Conservation (phyloP, 2,113 vertebrate genomes). For the Indicator maculatus region DNA sequence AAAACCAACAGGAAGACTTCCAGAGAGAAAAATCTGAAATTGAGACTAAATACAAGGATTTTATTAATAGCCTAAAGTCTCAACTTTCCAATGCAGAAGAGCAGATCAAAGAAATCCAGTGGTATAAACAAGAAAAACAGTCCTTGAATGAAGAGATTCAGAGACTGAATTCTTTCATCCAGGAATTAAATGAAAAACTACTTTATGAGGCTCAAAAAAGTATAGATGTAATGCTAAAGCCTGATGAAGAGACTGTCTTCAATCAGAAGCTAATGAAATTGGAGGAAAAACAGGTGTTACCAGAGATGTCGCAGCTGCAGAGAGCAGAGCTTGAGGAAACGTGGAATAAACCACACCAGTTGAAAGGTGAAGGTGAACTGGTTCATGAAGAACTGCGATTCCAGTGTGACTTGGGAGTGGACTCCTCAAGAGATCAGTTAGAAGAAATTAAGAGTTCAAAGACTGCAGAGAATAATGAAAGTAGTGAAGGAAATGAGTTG, state of each 20-base stretch:
- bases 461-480: slow-evolving; percentile 49
- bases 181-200: slow-evolving; percentile 68
- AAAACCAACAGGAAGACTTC: slow-evolving; percentile 65
- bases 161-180: slow-evolving; percentile 50
- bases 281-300: slow-evolving; percentile 1
- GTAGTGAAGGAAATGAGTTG: slow-evolving; percentile 23
- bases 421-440: background rate
- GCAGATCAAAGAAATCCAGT: slow-evolving; percentile 70
- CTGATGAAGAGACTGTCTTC: slow-evolving; percentile 52
- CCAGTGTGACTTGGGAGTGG: background rate
- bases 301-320: background rate
- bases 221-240: slow-evolving; percentile 1
- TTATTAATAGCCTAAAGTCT: slow-evolving; percentile 64
- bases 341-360: background rate
- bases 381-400: slow-evolving; percentile 61
- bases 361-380: slow-evolving; percentile 35
- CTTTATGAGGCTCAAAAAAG: slow-evolving; percentile 55
- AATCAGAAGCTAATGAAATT: slow-evolving; percentile 55
- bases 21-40: slow-evolving; percentile 68
- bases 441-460: background rate
- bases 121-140: slow-evolving; percentile 78
- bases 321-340: slow-evolving; percentile 40
- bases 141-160: slow-evolving; percentile 74
- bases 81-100: slow-evolving; percentile 63
- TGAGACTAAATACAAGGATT: slow-evolving; percentile 64